A percentile compares a stretch with the other conserved stretches of the same genome.
These are phyloP conservation scores for Muraenolepis orangiensis DNA, from an alignment of 2,797 vertebrate species.

Conservation along the genomic window DNA sequence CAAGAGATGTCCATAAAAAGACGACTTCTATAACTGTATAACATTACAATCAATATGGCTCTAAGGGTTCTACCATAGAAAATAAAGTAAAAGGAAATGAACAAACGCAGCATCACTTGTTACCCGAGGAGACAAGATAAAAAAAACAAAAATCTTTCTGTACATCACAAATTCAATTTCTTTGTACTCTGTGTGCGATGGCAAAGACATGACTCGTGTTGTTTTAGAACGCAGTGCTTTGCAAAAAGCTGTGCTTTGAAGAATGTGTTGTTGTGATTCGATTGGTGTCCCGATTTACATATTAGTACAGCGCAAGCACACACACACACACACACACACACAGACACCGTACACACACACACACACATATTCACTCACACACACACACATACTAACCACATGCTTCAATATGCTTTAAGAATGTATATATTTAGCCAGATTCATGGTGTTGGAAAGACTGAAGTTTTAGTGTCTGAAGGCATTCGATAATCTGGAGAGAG, in stretches of 20 bases:
- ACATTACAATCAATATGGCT: conserved; percentile 71
- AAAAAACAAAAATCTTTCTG: conserved; percentile 25
- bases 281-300: not conserved
- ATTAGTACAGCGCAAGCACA: conserved; percentile 26
- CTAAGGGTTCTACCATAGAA: conserved; percentile 57
- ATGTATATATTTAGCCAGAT: conserved; percentile 33
- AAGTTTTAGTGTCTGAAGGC: not conserved
- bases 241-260: conserved; percentile 48
- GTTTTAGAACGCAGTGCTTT: conserved; percentile 29
- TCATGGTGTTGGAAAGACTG: conserved; percentile 18
- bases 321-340: conserved; percentile 25
- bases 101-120: conserved; percentile 41
- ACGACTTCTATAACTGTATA: conserved; percentile 57
- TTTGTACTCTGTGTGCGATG: conserved; percentile 38
- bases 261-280: conserved; percentile 9
- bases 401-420: conserved; percentile 29
- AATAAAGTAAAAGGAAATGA: conserved; percentile 45
- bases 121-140: conserved; percentile 42
- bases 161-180: conserved; percentile 26
- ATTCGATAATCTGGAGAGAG: not conserved
- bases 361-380: conserved; percentile 13
- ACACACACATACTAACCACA: conserved; percentile 8
- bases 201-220: conserved; percentile 6
- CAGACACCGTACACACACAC: conserved; percentile 29
- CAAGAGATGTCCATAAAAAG: conserved; percentile 54